These are phyloP conservation scores for Ramphastos sulfuratus DNA, from an alignment of 2,113 vertebrate species.

Conservation along the genomic window DNA sequence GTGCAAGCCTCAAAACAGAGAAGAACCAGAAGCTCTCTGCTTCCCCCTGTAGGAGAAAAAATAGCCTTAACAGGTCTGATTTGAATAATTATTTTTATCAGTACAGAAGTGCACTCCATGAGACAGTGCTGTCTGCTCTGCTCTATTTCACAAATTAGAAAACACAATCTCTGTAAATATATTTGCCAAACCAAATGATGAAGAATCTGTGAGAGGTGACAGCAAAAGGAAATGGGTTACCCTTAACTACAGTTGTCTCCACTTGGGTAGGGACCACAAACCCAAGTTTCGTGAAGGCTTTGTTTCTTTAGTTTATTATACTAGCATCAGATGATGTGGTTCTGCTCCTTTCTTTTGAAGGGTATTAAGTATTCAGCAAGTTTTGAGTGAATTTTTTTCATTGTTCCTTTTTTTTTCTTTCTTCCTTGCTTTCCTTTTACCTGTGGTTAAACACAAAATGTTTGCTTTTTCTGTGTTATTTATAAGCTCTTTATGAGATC, in stretches of 20 bases:
- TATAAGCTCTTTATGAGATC: not conserved
- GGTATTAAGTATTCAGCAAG: not conserved
- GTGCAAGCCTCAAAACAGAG: not conserved
- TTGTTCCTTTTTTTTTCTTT: not conserved
- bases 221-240: not conserved
- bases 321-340: not conserved
- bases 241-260: not conserved
- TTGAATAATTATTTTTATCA: constrained; percentile 9
- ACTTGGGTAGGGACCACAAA: not conserved
- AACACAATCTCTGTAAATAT: not conserved
- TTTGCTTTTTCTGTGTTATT: not conserved
- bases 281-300: not conserved
- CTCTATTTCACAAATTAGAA: not conserved
- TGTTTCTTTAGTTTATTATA: not conserved
- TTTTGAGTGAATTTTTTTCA: not conserved
- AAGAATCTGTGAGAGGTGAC: not conserved
- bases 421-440: not conserved
- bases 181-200: not conserved
- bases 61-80: not conserved
- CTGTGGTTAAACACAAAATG: not conserved
- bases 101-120: not conserved
- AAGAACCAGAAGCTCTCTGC: constrained; percentile 33
- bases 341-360: not conserved
- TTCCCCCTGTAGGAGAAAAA: constrained; percentile 37
- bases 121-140: not conserved